phyloP scores from a whole-genome alignment of 2,888 invertebrate species.

The Morpho deidamia region DNA sequence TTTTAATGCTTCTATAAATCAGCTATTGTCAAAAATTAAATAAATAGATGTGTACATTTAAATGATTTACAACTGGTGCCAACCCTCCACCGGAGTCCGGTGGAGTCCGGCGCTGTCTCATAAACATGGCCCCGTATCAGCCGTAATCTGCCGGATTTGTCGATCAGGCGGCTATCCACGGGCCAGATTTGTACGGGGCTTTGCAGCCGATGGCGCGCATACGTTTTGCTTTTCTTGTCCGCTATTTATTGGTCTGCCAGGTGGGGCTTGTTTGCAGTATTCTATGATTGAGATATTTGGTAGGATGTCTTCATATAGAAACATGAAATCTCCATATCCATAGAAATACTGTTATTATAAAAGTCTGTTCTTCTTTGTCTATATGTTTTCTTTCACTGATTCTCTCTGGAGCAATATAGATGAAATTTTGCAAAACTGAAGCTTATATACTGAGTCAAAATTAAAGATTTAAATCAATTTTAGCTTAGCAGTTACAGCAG shows the following conservation, averaged over 20 bases:
- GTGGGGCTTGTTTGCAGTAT: conserved; percentile 51
- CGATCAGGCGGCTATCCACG: conserved; percentile 75
- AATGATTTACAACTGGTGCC: conserved; percentile 11
- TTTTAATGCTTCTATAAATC: no score
- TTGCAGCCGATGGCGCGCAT: conserved; percentile 67
- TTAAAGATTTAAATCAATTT: no score
- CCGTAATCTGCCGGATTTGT: conserved; percentile 78
- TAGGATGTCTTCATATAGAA: neutral
- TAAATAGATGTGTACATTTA: neutral
- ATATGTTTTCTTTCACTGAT: no score
- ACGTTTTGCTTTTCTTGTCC: conserved; percentile 72
- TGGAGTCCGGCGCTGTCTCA: conserved; percentile 64
- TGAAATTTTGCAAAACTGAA: no score
- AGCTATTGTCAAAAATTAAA: no score
- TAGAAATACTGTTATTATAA: no score
- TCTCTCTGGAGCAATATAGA: no score
- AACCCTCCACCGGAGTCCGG: conserved; percentile 45
- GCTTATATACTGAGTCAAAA: no score
- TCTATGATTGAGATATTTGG: conserved; percentile 26
- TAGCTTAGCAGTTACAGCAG: no score
- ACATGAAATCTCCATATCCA: no score
- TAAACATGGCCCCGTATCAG: conserved; percentile 76
- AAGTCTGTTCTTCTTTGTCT: no score
- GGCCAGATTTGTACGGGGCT: conserved; percentile 74
- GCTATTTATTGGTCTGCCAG: conserved; percentile 63